Percentiles rank a stretch among this genome's conserved stretches.
Conservation (phyloP, 2,888 invertebrate genomes). For the Pandemis cinnamomeana region DNA sequence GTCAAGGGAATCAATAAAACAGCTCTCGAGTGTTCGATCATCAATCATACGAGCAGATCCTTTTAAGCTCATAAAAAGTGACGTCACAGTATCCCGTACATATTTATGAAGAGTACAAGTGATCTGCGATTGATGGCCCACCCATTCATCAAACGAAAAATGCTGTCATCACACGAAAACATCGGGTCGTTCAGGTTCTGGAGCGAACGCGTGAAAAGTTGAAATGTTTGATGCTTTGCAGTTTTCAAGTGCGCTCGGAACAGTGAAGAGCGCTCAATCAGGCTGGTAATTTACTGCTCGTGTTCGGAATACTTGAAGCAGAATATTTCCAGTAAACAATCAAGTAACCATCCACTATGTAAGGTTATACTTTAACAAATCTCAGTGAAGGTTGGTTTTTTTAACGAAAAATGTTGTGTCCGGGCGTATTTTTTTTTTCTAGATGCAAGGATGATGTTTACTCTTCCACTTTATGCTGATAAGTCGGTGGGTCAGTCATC, state of each 20-base stretch:
- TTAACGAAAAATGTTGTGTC: background rate
- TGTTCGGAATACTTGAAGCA: background rate
- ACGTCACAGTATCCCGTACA: conserved; percentile 76
- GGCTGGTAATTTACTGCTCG: conserved; percentile 10
- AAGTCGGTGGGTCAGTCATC: too few species aligned
- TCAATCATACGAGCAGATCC: conserved; percentile 64
- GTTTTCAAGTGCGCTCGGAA: conserved; percentile 14
- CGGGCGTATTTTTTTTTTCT: too few species aligned
- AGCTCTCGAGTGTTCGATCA: conserved; percentile 60
- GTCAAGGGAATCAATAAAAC: conserved; percentile 72
- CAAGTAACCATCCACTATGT: background rate
- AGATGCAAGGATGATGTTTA: too few species aligned
- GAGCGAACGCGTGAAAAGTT: conserved; percentile 47
- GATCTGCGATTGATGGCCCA: conserved; percentile 75
- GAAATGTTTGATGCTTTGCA: conserved; percentile 43
- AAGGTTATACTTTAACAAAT: background rate
- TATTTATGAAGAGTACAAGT: conserved; percentile 80
- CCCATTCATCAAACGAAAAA: conserved; percentile 70
- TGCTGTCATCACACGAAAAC: conserved; percentile 60
- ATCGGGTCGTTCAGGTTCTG: conserved; percentile 55
- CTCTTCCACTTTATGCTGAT: too few species aligned
- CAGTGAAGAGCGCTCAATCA: conserved; percentile 10
- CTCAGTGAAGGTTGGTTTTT: background rate
- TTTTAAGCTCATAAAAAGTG: conserved; percentile 72
- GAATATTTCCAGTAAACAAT: conserved; percentile 4